A percentile compares a stretch with the other conserved stretches of the same genome.
phyloP scores from a whole-genome alignment of 2,888 invertebrate species.

The Phanerotoma sp. region DNA sequence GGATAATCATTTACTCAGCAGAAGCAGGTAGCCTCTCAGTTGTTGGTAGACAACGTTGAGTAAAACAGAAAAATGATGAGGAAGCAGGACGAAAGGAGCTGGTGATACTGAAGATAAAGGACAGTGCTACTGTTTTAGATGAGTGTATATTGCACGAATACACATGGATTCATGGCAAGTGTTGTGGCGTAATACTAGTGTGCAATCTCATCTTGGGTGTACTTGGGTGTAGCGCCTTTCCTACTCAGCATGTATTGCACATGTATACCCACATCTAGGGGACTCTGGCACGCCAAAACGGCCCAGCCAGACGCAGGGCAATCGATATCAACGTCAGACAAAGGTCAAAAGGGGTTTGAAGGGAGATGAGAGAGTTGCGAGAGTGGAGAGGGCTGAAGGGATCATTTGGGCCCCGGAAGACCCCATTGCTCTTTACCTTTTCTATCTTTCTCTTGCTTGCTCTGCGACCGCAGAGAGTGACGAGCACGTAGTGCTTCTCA shows the following conservation, averaged over 20 bases:
- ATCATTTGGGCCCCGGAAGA: background rate
- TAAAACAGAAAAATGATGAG: too few relatives aligned
- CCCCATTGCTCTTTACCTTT: background rate
- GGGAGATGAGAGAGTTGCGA: too few relatives aligned
- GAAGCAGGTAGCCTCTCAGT: background rate
- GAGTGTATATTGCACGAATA: background rate
- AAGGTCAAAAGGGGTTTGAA: too few relatives aligned
- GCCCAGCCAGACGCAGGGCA: conserved; percentile 3
- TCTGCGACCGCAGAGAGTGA: conserved; percentile 12
- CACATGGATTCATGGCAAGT: background rate
- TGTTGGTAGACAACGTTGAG: background rate
- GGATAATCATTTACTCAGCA: conserved; percentile 5
- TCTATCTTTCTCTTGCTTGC: too few relatives aligned
- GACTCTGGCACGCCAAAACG: background rate
- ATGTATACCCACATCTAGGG: background rate
- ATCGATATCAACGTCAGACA: conserved; percentile 14
- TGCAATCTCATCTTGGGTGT: conserved; percentile 1
- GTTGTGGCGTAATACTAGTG: conserved; percentile 2
- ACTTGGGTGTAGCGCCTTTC: background rate
- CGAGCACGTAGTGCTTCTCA: conserved; percentile 13
- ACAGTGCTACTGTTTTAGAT: too few relatives aligned
- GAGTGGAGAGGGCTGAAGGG: too few relatives aligned
- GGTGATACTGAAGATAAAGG: too few relatives aligned
- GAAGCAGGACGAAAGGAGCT: too few relatives aligned
- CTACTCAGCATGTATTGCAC: background rate